Conservation (phyloP, 2,797 vertebrate species). For the Furcifer pardalis region DNA sequence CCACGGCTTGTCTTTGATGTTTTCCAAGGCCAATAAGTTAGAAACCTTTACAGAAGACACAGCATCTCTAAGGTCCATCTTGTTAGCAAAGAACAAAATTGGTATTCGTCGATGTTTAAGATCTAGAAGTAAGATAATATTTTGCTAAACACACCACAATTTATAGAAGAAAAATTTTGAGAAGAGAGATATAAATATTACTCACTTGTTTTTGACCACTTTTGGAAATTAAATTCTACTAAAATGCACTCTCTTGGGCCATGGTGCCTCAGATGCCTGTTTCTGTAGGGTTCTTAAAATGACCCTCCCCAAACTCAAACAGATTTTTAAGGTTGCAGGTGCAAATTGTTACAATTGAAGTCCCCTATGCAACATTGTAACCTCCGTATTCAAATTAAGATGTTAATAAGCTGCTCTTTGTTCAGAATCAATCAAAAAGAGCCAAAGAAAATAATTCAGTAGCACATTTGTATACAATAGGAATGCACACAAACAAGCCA, state of each 20-base stretch:
- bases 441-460: background rate
- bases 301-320: constrained; percentile 22
- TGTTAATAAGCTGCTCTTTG: background rate
- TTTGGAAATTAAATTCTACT: constrained; percentile 41
- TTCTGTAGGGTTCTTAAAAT: constrained; percentile 37
- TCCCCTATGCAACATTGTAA: background rate
- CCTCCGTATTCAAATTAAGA: background rate
- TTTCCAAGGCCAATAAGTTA: constrained; percentile 93
- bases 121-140: constrained; percentile 75
- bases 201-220: constrained; percentile 44
- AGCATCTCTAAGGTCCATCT: constrained; percentile 97
- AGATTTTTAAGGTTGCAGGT: background rate
- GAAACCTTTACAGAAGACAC: constrained; percentile 96
- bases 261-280: constrained; percentile 39
- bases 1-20: constrained; percentile 98
- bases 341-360: constrained; percentile 10
- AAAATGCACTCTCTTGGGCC: constrained; percentile 43
- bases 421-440: background rate
- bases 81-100: constrained; percentile 98
- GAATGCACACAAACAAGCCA: background rate
- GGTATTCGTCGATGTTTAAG: constrained; percentile 95
- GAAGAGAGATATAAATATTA: constrained; percentile 22
- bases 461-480: background rate
- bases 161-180: constrained; percentile 27
- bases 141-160: background rate